Evolutionary conservation across 1,140 invertebrate genomes (phyloP), one percentile per base, ranked within the genome.

Genomic region (Harpegnathos saltator): DNA sequence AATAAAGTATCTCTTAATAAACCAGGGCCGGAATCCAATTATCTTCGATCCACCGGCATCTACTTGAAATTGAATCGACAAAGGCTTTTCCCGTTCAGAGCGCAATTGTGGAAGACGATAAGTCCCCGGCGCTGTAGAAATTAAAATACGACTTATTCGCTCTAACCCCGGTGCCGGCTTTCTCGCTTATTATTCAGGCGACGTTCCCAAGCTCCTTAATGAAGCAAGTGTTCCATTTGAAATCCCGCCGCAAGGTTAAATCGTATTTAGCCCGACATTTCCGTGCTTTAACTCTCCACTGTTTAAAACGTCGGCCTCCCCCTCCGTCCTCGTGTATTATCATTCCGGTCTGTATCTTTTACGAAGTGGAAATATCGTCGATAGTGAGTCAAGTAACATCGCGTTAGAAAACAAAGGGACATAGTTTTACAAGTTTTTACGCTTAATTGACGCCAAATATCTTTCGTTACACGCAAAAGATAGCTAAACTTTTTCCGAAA

Each of bases 161-260:
- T 69, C 61, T 74, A 87, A 84, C 44, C 73, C 69, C 59, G 66
- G 78, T 83, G 72, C 59, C 54, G 58, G 69, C 74, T 68, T 73
- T 75, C 65, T 82, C 59, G 24, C 63, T 88, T 71, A 77, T 87
- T 88, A 87, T 82, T 87, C 82, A 71, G 59, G 44, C 75, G 58
- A 82, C 65, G 71, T 75, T 87, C 58, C n/a, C 73, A 62, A 56
- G 17, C 59, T 82, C 29, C 82, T 87, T 87, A 75, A 88, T 72
- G 75, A 87, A 85, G 72, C 82, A 81, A 82, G 71, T 75, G 85
- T 87, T 84, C 73, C 86, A 87, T 87, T 87, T 73, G 74, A 87
- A 87, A 86, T 78, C 62, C 24, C 71, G 56, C 74, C 85, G 52
- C 82, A 84, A 88, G 75, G 59, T 84, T 88, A 75, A 87, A 81